Evolutionary conservation across 2,888 invertebrate genomes (phyloP).

Genomic region (Chrysodeixis includens): DNA sequence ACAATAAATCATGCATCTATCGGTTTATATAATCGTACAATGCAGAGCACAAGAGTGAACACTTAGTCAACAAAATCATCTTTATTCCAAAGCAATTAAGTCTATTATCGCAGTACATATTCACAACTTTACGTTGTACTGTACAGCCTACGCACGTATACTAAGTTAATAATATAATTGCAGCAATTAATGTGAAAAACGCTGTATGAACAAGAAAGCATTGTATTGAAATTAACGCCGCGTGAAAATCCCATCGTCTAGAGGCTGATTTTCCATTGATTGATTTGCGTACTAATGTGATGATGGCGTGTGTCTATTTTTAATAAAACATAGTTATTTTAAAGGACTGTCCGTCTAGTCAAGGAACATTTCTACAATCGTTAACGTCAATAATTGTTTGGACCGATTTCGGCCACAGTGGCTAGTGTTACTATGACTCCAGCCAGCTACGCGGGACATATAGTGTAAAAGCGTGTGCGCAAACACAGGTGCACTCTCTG

Average conservation of each 20-base stretch:
- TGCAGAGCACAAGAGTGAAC: neutral
- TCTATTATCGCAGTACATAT: neutral
- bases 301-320: neutral
- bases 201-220: conserved; percentile 35
- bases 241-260: conserved; percentile 42
- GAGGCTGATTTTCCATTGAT: conserved; percentile 10
- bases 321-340: neutral
- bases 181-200: conserved; percentile 29
- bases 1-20: conserved; percentile 17
- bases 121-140: neutral
- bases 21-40: conserved; percentile 14
- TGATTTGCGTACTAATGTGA: conserved; percentile 8
- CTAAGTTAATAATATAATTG: conserved; percentile 24
- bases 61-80: neutral
- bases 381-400: too few species aligned
- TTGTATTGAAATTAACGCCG: conserved; percentile 45
- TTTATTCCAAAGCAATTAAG: neutral
- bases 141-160: conserved; percentile 16
- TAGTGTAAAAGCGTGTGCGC: too few species aligned
- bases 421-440: too few species aligned
- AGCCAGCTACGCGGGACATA: too few species aligned
- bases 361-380: too few species aligned
- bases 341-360: too few species aligned
- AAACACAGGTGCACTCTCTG: too few species aligned
- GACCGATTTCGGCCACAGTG: too few species aligned